Conservation (phyloP, 2,888 invertebrate species). For the Melipona beecheii region DNA sequence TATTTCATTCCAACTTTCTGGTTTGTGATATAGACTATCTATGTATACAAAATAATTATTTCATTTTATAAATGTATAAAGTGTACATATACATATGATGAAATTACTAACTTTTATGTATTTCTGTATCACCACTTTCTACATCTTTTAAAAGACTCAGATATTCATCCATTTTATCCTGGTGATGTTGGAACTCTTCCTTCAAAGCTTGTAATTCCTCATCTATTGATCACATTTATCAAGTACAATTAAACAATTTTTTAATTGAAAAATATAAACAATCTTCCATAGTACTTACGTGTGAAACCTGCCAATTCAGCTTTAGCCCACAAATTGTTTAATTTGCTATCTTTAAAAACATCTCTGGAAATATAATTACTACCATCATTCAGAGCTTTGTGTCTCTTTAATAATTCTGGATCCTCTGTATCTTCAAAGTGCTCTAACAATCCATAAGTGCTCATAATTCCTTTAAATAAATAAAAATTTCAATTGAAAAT, state of each 20-base stretch:
- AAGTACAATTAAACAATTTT: neutral
- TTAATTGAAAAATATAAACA: neutral
- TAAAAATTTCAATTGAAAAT: conserved; percentile 40
- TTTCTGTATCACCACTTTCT: conserved; percentile 86
- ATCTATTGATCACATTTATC: conserved; percentile 80
- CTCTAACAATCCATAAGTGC: conserved; percentile 91
- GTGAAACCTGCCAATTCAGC: conserved; percentile 95
- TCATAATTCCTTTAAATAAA: conserved; percentile 88
- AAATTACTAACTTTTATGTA: conserved; percentile 87
- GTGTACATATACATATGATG: neutral
- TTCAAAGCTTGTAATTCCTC: conserved; percentile 92
- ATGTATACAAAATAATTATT: conserved; percentile 41
- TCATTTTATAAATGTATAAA: neutral
- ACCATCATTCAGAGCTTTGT: conserved; percentile 84
- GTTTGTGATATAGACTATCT: conserved; percentile 91
- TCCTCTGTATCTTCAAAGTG: conserved; percentile 90
- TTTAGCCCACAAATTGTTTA: conserved; percentile 95
- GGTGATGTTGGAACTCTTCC: conserved; percentile 96
- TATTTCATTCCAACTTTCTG: conserved; percentile 90
- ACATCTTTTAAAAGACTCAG: conserved; percentile 91
- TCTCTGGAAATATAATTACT: conserved; percentile 86
- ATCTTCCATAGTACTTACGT: conserved; percentile 77
- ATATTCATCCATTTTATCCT: conserved; percentile 96
- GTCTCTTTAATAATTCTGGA: conserved; percentile 86
- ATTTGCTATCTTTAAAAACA: conserved; percentile 94